These are phyloP conservation scores for Heterochromis multidens DNA, from an alignment of 2,113 vertebrate species.

Conservation along the genomic window DNA sequence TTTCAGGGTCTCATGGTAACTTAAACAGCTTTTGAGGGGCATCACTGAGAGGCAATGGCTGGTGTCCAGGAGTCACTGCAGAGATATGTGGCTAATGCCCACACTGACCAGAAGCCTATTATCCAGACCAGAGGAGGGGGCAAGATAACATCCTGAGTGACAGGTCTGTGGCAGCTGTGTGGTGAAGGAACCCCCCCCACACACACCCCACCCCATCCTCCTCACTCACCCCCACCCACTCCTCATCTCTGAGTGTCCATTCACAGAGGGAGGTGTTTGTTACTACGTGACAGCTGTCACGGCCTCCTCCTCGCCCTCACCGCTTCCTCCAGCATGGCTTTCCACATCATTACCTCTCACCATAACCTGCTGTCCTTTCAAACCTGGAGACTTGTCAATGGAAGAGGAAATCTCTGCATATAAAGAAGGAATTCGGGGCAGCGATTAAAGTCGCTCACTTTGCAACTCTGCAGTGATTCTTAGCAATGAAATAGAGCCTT, in stretches of 20 bases:
- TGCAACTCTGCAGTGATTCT: background rate
- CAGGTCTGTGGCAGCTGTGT: slow-evolving; percentile 62
- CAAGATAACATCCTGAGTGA: slow-evolving; percentile 53
- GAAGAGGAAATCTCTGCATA: background rate
- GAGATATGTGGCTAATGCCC: background rate
- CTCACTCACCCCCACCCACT: background rate
- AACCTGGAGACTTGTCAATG: slow-evolving; percentile 1
- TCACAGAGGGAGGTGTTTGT: slow-evolving; percentile 49
- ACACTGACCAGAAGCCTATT: slow-evolving; percentile 16
- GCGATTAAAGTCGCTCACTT: background rate
- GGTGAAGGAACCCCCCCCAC: slow-evolving; percentile 6
- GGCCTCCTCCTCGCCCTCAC: background rate
- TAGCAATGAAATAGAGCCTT: background rate
- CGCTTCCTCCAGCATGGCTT: slow-evolving; percentile 45
- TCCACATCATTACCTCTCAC: slow-evolving; percentile 53
- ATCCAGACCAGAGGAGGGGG: slow-evolving; percentile 51
- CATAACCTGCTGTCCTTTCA: slow-evolving; percentile 33
- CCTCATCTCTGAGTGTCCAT: slow-evolving; percentile 18
- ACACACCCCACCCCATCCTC: background rate
- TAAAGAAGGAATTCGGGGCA: background rate
- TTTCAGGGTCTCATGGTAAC: background rate
- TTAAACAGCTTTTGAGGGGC: background rate
- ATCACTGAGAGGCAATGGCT: background rate
- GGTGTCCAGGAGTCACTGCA: background rate
- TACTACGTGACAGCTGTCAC: slow-evolving; percentile 67